Evolutionary conservation across 2,797 vertebrate species (phyloP).

Genomic region (Melopsittacus undulatus): DNA sequence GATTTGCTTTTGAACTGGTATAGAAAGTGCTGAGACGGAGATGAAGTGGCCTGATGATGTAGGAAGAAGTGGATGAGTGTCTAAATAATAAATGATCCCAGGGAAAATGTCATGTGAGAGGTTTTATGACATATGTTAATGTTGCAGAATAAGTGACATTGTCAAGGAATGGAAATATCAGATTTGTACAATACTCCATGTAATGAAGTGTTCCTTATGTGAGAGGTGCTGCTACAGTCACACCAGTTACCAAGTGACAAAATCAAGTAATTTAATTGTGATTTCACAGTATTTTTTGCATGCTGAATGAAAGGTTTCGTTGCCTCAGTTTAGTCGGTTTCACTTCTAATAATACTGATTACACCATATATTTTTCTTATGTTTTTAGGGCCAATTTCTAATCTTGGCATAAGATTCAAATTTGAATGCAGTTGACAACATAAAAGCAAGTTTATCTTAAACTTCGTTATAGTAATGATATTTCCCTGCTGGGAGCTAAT

Average conservation of each 20-base stretch:
- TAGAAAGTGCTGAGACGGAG: background rate
- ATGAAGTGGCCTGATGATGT: background rate
- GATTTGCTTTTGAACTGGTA: background rate
- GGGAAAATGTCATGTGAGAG: background rate
- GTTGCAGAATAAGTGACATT: background rate
- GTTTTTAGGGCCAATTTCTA: conserved; percentile 44
- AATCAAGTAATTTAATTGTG: conserved; percentile 51
- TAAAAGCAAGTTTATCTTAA: conserved; percentile 47
- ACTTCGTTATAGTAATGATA: conserved; percentile 61
- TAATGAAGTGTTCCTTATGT: background rate
- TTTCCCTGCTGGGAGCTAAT: conserved; percentile 49
- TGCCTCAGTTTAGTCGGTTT: conserved; percentile 59
- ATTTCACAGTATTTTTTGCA: conserved; percentile 35
- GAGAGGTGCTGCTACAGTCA: background rate
- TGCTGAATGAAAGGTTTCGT: conserved; percentile 31
- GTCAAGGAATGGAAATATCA: background rate
- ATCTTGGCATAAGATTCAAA: conserved; percentile 59
- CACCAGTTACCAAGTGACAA: conserved; percentile 41
- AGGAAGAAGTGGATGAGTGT: background rate
- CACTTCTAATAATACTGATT: background rate
- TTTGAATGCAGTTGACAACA: conserved; percentile 51
- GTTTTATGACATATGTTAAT: background rate
- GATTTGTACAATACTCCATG: background rate
- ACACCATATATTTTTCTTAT: conserved; percentile 20
- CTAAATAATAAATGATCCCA: background rate